Base-by-base conservation (phyloP, 2,888 invertebrate genomes). In the Eulithis prunata region DNA sequence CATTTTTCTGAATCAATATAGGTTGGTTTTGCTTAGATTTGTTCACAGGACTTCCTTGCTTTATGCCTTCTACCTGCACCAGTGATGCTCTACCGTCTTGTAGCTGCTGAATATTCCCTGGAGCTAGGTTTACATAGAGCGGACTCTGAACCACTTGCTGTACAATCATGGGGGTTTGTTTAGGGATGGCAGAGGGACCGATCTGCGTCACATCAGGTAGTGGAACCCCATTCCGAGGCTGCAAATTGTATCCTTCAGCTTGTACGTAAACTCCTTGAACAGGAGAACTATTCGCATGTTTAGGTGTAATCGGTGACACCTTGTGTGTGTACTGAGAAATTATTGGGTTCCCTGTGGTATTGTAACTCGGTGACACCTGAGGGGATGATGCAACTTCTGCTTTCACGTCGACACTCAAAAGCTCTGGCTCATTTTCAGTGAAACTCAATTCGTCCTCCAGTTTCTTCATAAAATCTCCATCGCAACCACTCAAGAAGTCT, bases 401-500 rank as follows among this genome's bases (percentile, higher is more conserved):
- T 77, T 86, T 86, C 11, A 85, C 85, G 57, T 92, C 90, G 57
- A 89, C 76, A 71, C 79, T 87, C 38, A 90, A 78, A 46, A 88
- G 62, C 14, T 80, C 81, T 12, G 84, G 74, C 49, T 90, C 88
- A 71, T 84, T 83, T 38, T 91, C 90, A 0, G 82, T 85, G 36
- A 84, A 77, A n/a, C 87, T 73, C 46, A 93, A 75, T 66, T 93
- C 93, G 69, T 91, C 87, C 72, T 93, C 93, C n/a, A 93, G 77
- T 67, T 89, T 90, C 64, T 83, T 94, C 88, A 96, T 92, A 70
- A 96, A 92, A 80, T 95, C 96, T 71, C 90, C 95, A 85, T 96
- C 96, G 79, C 95, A 96, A 70, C 95, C 95, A 72, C 94, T 94
- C 38, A 96, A 86, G 57, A 96, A 93, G 86, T 96, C 96, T 96